Evolutionary conservation across 2,113 vertebrate species (phyloP).

Genomic region (Oceanodroma tethys): DNA sequence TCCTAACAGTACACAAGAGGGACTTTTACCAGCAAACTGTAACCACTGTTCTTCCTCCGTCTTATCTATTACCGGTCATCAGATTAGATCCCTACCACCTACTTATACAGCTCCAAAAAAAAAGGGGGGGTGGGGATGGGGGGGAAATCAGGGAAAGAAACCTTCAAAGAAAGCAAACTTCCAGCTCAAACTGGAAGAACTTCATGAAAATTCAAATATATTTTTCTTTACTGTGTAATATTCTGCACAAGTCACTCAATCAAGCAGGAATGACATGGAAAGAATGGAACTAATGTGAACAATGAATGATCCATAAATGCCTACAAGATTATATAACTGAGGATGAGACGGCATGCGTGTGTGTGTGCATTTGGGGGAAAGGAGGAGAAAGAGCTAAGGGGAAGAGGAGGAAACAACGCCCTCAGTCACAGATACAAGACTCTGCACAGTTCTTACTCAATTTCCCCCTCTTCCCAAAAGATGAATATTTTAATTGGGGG

Average conservation of each 20-base stretch:
- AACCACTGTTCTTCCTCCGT: not conserved
- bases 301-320: constrained; percentile 42
- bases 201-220: not conserved
- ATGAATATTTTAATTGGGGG: not conserved
- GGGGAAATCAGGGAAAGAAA: not conserved
- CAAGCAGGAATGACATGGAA: not conserved
- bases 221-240: not conserved
- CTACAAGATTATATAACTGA: constrained; percentile 28
- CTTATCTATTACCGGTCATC: not conserved
- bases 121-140: not conserved
- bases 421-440: not conserved
- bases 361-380: not conserved
- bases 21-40: not conserved
- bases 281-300: not conserved
- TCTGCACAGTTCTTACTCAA: not conserved
- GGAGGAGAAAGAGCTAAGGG: not conserved
- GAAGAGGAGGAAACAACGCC: not conserved
- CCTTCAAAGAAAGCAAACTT: not conserved
- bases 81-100: not conserved
- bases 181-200: not conserved
- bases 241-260: not conserved
- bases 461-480: not conserved
- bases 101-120: not conserved
- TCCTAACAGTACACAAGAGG: not conserved
- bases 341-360: not conserved